phyloP scores from a whole-genome alignment of 2,888 invertebrate genomes.

The Rhamphomyia laevipes region DNA sequence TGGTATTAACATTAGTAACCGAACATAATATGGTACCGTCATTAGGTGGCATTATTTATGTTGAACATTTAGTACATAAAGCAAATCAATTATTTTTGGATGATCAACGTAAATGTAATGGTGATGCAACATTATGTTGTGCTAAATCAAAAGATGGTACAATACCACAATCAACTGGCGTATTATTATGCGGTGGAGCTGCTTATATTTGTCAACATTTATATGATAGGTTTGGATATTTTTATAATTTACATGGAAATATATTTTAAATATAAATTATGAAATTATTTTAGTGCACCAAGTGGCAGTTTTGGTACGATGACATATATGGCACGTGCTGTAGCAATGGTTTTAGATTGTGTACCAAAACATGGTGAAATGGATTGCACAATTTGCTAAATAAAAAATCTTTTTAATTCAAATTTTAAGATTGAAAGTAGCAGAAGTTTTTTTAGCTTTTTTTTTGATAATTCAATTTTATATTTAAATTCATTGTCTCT shows the following conservation, averaged over 20 bases:
- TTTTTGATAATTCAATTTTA: too few species aligned
- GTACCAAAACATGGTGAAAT: constrained; percentile 66
- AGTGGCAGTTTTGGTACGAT: constrained; percentile 96
- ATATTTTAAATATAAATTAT: not conserved
- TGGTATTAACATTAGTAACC: constrained; percentile 85
- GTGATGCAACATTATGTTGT: constrained; percentile 90
- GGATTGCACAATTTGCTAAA: constrained; percentile 65
- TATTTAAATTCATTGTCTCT: too few species aligned
- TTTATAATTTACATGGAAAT: not conserved
- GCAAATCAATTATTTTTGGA: constrained; percentile 91
- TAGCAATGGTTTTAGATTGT: constrained; percentile 61
- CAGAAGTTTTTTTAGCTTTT: too few species aligned
- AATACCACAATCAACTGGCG: constrained; percentile 48
- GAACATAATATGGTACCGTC: constrained; percentile 71
- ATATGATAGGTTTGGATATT: constrained; percentile 57
- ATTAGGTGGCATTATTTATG: constrained; percentile 69
- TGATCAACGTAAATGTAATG: constrained; percentile 85
- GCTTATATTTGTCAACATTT: constrained; percentile 94
- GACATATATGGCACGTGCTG: constrained; percentile 85
- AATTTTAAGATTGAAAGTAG: too few species aligned
- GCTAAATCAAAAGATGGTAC: constrained; percentile 59
- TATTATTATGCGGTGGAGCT: constrained; percentile 78
- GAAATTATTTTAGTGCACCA: constrained; percentile 61
- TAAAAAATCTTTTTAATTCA: too few species aligned
- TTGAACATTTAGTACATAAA: constrained; percentile 85